Evolutionary conservation across 2,113 vertebrate genomes (phyloP).

Genomic region (Elgaria multicarinata): DNA sequence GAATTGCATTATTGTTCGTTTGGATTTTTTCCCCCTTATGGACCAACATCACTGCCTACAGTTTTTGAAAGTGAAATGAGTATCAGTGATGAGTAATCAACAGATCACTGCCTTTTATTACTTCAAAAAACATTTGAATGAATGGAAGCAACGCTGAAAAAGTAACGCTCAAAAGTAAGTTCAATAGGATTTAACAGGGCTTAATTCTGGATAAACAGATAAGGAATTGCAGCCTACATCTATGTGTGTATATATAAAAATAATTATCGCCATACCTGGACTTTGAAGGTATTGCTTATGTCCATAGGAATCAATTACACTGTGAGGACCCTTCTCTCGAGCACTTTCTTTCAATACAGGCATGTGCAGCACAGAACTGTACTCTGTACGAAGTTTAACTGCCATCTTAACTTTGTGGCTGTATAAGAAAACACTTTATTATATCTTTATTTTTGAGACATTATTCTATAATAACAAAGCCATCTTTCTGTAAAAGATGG

Average conservation of each 20-base stretch:
- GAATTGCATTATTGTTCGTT: too few species aligned
- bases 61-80: neutral
- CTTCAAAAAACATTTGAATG: neutral
- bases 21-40: too few species aligned
- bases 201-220: neutral
- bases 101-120: neutral
- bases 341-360: constrained; percentile 89
- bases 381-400: constrained; percentile 91
- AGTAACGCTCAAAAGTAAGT: neutral
- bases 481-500: neutral
- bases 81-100: neutral
- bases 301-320: constrained; percentile 76
- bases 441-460: neutral
- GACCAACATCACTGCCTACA: neutral
- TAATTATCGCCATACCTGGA: constrained; percentile 76
- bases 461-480: neutral
- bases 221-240: neutral
- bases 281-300: constrained; percentile 82
- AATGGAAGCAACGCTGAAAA: too few species aligned
- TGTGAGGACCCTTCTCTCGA: constrained; percentile 81
- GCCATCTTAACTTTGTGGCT: constrained; percentile 94
- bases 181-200: too few species aligned
- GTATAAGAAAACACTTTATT: constrained; percentile 19
- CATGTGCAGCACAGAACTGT: constrained; percentile 91
- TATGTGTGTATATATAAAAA: neutral